phyloP scores from a whole-genome alignment of 2,888 invertebrate genomes.

The Lycia hirtaria region DNA sequence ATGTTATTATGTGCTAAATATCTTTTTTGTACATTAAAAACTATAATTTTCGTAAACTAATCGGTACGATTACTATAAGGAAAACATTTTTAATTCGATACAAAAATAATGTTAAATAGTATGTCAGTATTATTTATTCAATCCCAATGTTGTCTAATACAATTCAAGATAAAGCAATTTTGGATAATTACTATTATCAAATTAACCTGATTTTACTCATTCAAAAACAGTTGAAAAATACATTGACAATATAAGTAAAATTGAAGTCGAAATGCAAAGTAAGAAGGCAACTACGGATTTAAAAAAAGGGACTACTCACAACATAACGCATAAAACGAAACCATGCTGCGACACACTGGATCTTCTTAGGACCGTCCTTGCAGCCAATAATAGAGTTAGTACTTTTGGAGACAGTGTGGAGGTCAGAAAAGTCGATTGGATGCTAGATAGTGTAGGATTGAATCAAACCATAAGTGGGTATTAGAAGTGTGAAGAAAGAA shows the following conservation, averaged over 20 bases:
- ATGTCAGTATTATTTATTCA: too few species aligned
- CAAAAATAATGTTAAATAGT: too few species aligned
- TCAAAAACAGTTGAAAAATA: background rate
- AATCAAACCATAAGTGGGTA: conserved; percentile 5
- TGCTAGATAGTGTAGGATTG: background rate
- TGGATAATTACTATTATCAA: background rate
- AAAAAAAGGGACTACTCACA: conserved; percentile 75
- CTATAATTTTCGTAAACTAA: too few species aligned
- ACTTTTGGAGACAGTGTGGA: conserved; percentile 35
- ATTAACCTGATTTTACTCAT: background rate
- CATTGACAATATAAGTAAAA: conserved; percentile 19
- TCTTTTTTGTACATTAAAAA: too few species aligned
- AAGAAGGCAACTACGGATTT: conserved; percentile 52
- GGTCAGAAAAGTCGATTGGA: background rate
- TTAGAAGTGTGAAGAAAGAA: background rate
- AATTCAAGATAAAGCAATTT: too few species aligned
- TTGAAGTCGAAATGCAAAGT: conserved; percentile 51
- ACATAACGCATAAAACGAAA: conserved; percentile 82
- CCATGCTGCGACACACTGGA: conserved; percentile 77
- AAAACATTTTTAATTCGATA: too few species aligned
- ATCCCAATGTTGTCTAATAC: too few species aligned
- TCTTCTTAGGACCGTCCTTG: conserved; percentile 70
- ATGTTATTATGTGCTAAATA: background rate
- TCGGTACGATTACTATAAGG: too few species aligned
- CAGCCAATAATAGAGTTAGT: conserved; percentile 56